Conservation (phyloP, 2,113 vertebrate species). For the Corydoras maculifer region DNA sequence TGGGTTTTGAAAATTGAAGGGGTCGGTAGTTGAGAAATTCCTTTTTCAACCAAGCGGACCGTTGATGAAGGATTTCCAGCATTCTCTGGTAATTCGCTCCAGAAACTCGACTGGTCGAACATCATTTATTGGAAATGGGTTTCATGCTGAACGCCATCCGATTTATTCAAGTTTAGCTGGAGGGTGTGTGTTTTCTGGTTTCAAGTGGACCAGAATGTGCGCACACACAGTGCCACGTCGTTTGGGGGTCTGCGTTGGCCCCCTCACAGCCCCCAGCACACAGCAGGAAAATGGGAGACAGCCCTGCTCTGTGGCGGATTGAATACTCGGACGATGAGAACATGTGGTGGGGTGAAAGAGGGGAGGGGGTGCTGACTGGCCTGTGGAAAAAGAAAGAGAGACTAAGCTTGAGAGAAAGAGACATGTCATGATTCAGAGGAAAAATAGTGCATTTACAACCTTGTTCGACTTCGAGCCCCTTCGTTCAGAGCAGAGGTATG, state of each 20-base stretch:
- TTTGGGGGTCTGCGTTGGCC: constrained; percentile 42
- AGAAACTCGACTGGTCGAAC: constrained; percentile 10
- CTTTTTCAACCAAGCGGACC: constrained; percentile 29
- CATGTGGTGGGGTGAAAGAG: constrained; percentile 39
- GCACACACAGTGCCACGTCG: constrained; percentile 39
- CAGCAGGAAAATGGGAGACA: constrained; percentile 47
- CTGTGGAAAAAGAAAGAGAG: constrained; percentile 38
- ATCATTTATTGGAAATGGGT: constrained; percentile 42
- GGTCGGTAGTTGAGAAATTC: constrained; percentile 41
- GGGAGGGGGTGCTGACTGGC: constrained; percentile 32
- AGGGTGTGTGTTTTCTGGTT: constrained; percentile 25
- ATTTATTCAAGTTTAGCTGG: constrained; percentile 37
- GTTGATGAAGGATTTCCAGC: constrained; percentile 39
- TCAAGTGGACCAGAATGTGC: background rate
- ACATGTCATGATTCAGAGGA: constrained; percentile 34
- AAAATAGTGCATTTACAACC: constrained; percentile 41
- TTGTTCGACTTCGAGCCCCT: constrained; percentile 33
- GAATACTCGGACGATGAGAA: constrained; percentile 48
- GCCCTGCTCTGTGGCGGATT: constrained; percentile 40
- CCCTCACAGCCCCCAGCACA: constrained; percentile 39
- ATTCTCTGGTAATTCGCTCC: constrained; percentile 39
- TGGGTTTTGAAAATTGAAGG: constrained; percentile 39
- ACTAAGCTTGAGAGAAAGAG: constrained; percentile 7
- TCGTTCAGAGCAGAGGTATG: constrained; percentile 17
- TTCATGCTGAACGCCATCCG: constrained; percentile 30